These are phyloP conservation scores for Hephaestus fuliginosus DNA, from an alignment of 2,797 vertebrate genomes.

Conservation along the genomic window DNA sequence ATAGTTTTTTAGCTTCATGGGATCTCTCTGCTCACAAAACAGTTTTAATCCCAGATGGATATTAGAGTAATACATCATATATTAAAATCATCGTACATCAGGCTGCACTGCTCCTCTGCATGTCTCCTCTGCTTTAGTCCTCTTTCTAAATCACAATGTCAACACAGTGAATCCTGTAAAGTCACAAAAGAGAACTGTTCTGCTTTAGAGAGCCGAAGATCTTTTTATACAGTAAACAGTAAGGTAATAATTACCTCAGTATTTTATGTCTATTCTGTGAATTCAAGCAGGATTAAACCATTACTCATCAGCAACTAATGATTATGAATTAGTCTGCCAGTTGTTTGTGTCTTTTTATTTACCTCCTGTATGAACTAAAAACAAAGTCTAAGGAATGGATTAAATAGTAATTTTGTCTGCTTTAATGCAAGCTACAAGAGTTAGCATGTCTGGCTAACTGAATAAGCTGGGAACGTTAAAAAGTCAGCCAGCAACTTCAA, in stretches of 20 bases:
- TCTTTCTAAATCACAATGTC: slow-evolving; percentile 8
- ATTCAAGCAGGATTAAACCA: slow-evolving; percentile 6
- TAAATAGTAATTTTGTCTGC: not conserved
- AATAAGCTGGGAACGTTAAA: too few relatives aligned
- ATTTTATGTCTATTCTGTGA: slow-evolving; percentile 7
- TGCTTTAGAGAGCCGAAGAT: slow-evolving; percentile 1
- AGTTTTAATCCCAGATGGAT: slow-evolving; percentile 35
- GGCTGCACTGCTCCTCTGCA: not conserved
- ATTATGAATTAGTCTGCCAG: not conserved
- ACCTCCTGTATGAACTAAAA: too few relatives aligned
- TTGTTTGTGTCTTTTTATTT: not conserved
- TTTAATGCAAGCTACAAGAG: not conserved
- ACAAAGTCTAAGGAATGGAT: too few relatives aligned
- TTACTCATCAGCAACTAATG: not conserved
- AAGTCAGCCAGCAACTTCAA: too few relatives aligned
- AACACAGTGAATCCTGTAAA: slow-evolving; percentile 11
- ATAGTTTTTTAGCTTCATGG: slow-evolving; percentile 21
- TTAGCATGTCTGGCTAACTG: not conserved
- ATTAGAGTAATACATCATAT: slow-evolving; percentile 27
- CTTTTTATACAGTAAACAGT: not conserved
- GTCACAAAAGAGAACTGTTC: slow-evolving; percentile 1
- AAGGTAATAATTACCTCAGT: not conserved
- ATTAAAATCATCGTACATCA: slow-evolving; percentile 27
- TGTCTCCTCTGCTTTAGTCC: not conserved
- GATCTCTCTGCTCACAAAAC: slow-evolving; percentile 27